Evolutionary conservation across 1,140 invertebrate genomes (phyloP).

Genomic region (Pteromalus puparum): DNA sequence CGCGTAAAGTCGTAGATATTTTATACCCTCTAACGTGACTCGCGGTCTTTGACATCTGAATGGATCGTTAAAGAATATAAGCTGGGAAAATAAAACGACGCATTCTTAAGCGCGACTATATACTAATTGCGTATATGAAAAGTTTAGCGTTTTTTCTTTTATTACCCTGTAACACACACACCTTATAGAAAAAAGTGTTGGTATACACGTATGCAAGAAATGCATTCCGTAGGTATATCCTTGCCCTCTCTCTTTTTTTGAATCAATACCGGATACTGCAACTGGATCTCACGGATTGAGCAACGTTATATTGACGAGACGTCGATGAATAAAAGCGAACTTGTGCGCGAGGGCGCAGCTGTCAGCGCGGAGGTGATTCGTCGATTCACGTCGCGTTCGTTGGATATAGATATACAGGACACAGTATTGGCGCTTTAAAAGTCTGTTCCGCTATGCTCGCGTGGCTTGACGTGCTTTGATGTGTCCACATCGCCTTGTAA

Average conservation of each 20-base stretch:
- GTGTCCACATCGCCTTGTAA: neutral
- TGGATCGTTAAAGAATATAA: neutral
- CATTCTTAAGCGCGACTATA: neutral
- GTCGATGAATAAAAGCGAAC: constrained; percentile 9
- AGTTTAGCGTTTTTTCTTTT: too few species aligned
- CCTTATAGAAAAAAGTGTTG: too few species aligned
- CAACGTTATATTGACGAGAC: neutral
- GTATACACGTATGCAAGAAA: neutral
- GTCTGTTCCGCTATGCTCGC: neutral
- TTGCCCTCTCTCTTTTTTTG: neutral
- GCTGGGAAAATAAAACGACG: neutral
- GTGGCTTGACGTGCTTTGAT: neutral
- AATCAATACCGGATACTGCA: neutral
- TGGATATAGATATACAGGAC: neutral
- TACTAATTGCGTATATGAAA: neutral
- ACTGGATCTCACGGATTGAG: constrained; percentile 5
- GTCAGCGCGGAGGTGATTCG: neutral
- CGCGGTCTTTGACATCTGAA: neutral
- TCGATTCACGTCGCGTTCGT: neutral
- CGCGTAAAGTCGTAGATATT: neutral
- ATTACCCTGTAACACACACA: too few species aligned
- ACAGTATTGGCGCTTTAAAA: neutral
- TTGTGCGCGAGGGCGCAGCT: neutral
- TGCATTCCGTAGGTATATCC: neutral
- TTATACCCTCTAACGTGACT: neutral